These are phyloP conservation scores for Mesembrinibis cayennensis DNA, from an alignment of 2,113 vertebrate genomes.

Conservation along the genomic window DNA sequence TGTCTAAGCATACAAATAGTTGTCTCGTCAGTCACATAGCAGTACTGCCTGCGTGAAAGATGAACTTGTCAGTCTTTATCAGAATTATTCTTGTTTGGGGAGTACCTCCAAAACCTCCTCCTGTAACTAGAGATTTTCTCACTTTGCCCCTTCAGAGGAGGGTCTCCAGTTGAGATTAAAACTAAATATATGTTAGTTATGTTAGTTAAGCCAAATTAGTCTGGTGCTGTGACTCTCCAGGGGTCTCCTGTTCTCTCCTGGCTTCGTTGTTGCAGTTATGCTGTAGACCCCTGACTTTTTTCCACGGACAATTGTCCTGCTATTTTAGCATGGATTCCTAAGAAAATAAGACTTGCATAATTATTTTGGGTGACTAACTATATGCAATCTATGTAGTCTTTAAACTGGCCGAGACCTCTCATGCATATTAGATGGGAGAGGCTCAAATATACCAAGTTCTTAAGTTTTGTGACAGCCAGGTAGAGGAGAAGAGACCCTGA, in stretches of 20 bases:
- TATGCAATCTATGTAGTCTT: neutral
- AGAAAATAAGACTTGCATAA: neutral
- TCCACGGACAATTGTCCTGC: neutral
- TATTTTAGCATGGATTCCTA: neutral
- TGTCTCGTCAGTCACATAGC: neutral
- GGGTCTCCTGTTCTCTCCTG: neutral
- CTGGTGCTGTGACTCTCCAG: neutral
- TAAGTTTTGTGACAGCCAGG: neutral
- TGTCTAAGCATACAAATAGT: neutral
- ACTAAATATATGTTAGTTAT: neutral
- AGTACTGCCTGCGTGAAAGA: neutral
- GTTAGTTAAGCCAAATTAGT: neutral
- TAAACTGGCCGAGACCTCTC: neutral
- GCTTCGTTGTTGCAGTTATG: neutral
- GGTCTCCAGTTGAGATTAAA: neutral
- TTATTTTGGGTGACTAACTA: neutral
- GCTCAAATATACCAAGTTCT: neutral
- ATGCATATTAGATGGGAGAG: neutral
- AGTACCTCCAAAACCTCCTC: neutral
- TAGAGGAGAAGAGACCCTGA: neutral
- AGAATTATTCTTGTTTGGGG: neutral
- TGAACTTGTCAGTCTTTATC: neutral
- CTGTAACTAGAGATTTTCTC: neutral
- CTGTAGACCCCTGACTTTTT: neutral
- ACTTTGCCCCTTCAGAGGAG: neutral